These are phyloP conservation scores for Trogon melanurus DNA, from an alignment of 2,113 vertebrate genomes.

Conservation along the genomic window DNA sequence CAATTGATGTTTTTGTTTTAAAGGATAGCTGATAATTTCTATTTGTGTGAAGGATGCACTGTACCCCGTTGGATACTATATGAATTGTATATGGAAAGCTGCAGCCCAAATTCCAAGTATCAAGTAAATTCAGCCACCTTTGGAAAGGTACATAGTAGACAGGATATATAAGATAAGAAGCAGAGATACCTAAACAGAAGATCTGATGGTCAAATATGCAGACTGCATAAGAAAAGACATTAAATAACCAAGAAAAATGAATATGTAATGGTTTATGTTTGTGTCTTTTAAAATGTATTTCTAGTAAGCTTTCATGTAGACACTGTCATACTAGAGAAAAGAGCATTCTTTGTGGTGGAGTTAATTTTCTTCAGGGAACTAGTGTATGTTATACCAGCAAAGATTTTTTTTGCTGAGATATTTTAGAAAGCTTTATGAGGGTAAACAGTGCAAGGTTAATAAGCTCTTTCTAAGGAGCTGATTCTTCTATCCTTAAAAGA, in stretches of 20 bases:
- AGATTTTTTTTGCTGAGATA: background rate
- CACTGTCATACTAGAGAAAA: background rate
- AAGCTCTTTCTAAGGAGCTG: background rate
- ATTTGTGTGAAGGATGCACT: slow-evolving; percentile 58
- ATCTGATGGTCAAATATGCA: background rate
- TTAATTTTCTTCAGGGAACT: background rate
- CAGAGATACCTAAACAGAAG: background rate
- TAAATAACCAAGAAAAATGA: background rate
- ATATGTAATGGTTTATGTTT: background rate
- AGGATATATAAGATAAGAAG: background rate
- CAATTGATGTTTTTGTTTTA: background rate
- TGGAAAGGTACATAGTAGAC: slow-evolving; percentile 68
- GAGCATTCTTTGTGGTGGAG: background rate
- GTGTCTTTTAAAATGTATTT: background rate
- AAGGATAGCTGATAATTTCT: slow-evolving; percentile 79
- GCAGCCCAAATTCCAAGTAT: slow-evolving; percentile 25
- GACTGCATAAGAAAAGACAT: background rate
- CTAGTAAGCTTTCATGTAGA: background rate
- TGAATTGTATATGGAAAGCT: slow-evolving; percentile 72
- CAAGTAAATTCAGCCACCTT: slow-evolving; percentile 72
- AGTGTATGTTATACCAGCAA: background rate
- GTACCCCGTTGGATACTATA: slow-evolving; percentile 68
- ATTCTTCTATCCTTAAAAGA: background rate
- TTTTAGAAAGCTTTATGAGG: background rate
- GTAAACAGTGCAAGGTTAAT: background rate